Conservation (phyloP, 2,888 invertebrate species). For the Cephus pygmeus region DNA sequence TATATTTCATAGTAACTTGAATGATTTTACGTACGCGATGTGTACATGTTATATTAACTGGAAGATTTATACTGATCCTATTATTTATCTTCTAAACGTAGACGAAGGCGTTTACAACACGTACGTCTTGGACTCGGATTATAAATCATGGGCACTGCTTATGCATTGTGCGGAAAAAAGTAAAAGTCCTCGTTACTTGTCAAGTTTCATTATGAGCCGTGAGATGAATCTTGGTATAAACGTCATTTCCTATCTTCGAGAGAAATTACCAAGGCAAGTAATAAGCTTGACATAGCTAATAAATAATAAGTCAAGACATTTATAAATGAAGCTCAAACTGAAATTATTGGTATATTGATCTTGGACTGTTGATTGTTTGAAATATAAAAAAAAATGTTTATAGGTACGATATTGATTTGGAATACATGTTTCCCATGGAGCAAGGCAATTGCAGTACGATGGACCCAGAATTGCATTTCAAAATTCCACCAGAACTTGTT, state of each 20-base stretch:
- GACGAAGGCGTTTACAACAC: slow-evolving; percentile 92
- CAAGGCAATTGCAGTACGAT: slow-evolving; percentile 75
- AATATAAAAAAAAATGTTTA: slow-evolving; percentile 11
- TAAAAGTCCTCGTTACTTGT: slow-evolving; percentile 81
- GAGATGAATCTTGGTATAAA: slow-evolving; percentile 72
- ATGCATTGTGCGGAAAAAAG: slow-evolving; percentile 89
- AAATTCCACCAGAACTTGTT: slow-evolving; percentile 45
- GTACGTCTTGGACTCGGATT: slow-evolving; percentile 86
- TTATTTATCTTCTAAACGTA: slow-evolving; percentile 56
- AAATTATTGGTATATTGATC: not conserved
- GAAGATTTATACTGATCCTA: not conserved
- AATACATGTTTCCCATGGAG: slow-evolving; percentile 85
- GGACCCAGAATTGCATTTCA: slow-evolving; percentile 55
- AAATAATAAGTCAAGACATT: not conserved
- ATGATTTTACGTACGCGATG: not conserved
- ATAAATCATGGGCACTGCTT: slow-evolving; percentile 83
- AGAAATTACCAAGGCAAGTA: slow-evolving; percentile 74
- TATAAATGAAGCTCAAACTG: too few relatives aligned
- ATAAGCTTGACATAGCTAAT: slow-evolving; percentile 2
- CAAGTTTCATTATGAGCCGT: slow-evolving; percentile 83
- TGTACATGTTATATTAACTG: not conserved
- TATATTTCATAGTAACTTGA: not conserved
- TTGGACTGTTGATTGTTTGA: slow-evolving; percentile 1
- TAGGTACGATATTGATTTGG: slow-evolving; percentile 84
- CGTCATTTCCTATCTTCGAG: slow-evolving; percentile 80